These are phyloP conservation scores for Danaus melanippus DNA, from an alignment of 1,140 invertebrate species.

Conservation along the genomic window DNA sequence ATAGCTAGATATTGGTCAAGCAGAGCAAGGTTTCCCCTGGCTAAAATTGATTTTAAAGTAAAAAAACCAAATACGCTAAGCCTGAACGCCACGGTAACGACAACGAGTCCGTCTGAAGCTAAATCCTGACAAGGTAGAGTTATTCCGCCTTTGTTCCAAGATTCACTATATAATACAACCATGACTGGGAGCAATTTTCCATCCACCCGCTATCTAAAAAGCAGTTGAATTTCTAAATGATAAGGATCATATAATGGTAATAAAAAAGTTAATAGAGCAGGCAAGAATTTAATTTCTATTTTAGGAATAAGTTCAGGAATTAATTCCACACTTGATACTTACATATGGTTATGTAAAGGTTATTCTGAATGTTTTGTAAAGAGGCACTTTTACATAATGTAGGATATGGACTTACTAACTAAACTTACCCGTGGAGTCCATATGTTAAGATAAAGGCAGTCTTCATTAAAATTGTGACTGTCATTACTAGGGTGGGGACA, in stretches of 20 bases:
- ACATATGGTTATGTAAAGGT: too few relatives aligned
- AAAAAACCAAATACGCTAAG: slow-evolving; percentile 81
- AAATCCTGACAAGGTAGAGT: slow-evolving; percentile 75
- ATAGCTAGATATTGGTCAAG: slow-evolving; percentile 82
- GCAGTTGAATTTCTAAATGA: slow-evolving; percentile 2
- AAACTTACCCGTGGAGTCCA: slow-evolving; percentile 49
- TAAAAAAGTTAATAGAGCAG: neutral
- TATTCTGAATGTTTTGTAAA: too few relatives aligned
- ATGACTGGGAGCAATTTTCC: slow-evolving; percentile 73
- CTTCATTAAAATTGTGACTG: slow-evolving; percentile 44
- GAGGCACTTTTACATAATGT: neutral
- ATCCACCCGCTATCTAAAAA: slow-evolving; percentile 71
- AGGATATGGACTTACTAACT: neutral
- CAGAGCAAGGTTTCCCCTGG: slow-evolving; percentile 79
- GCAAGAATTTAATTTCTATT: too few relatives aligned
- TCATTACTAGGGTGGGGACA: slow-evolving; percentile 41
- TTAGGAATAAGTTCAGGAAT: too few relatives aligned
- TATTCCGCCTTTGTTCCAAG: slow-evolving; percentile 47
- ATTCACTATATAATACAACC: slow-evolving; percentile 74
- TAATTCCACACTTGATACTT: too few relatives aligned
- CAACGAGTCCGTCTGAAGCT: slow-evolving; percentile 76
- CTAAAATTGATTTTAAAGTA: slow-evolving; percentile 72
- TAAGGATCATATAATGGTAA: neutral
- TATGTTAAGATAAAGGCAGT: slow-evolving; percentile 63
- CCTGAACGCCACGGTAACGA: slow-evolving; percentile 77